Evolutionary conservation across 2,113 vertebrate genomes (phyloP).

Genomic region (Rhabdornis inornatus): DNA sequence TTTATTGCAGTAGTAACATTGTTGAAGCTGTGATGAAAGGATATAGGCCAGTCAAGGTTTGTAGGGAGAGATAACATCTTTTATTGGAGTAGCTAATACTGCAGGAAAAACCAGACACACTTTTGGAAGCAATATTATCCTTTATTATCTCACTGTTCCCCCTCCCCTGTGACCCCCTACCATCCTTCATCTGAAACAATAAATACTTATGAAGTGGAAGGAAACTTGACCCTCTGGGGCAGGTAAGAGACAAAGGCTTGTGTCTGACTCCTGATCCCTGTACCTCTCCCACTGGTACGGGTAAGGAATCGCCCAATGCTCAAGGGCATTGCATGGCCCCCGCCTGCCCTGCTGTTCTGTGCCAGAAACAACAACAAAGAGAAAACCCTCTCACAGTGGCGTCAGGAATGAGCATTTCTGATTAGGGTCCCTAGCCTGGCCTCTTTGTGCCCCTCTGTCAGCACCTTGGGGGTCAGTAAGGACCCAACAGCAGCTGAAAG

Average conservation of each 20-base stretch:
- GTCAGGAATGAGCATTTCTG: background rate
- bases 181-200: constrained; percentile 63
- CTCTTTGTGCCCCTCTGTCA: background rate
- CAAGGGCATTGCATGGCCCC: constrained; percentile 7
- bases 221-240: constrained; percentile 57
- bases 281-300: background rate
- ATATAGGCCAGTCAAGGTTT: constrained; percentile 42
- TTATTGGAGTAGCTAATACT: constrained; percentile 45
- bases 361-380: constrained; percentile 45
- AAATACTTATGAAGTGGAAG: constrained; percentile 60
- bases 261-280: constrained; percentile 31
- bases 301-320: background rate
- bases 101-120: constrained; percentile 38
- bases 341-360: background rate
- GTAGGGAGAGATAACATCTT: constrained; percentile 50
- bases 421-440: background rate
- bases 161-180: background rate
- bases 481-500: background rate
- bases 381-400: background rate
- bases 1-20: constrained; percentile 14
- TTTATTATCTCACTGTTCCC: constrained; percentile 36
- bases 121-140: constrained; percentile 61
- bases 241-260: constrained; percentile 63
- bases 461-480: background rate
- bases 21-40: background rate